Evolutionary conservation across 2,113 vertebrate species (phyloP), one percentile per base, ranked within the genome.

Genomic region (Lagopus muta): DNA sequence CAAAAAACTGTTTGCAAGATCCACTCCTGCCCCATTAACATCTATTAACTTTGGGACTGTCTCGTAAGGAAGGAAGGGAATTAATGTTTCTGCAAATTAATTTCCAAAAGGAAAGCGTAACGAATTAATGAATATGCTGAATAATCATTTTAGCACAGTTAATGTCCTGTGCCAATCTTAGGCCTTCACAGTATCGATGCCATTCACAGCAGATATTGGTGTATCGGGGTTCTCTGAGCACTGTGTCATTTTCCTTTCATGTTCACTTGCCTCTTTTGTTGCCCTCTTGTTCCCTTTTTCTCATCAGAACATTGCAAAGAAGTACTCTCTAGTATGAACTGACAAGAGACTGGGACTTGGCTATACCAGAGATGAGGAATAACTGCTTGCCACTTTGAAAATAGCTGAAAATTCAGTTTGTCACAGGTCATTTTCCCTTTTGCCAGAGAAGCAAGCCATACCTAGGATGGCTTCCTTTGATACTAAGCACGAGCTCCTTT

Each of bases 171-270:
- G 73, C 62, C 71, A 70, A 12, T 6, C 54, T 14, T 6, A n/a
- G n/a, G 38, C 36, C 36, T 40, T 45, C 1, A 1, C 10, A 6
- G 1, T 8, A 8, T 0, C 0, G 2, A 4, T 2, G 62, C 28
- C 47, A 57, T 12, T 13, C 36, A 20, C 14, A 57, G 60, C 73
- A 36, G 21, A 42, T 52, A 13, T 10, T 15, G 4, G 24, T 3
- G n/a, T 54, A 14, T 9, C 38, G 27, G 12, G 8, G 11, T 3
- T 7, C 30, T n/a, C n/a, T 3, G 11, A 5, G 25, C 42, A 2
- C 40, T 3, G 0, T 40, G 45, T 2, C 16, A 32, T 4, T 6
- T 14, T 30, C 5, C 57, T 25, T 66, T 34, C 17, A 34, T 57
- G 3, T 58, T 36, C 69, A 2, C 6, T n/a, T 32, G 8, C 21